A percentile compares a stretch with the other conserved stretches of the same genome.
These are phyloP conservation scores for Anoura caudifer DNA, from an alignment of 2,113 vertebrate genomes.

Conservation along the genomic window DNA sequence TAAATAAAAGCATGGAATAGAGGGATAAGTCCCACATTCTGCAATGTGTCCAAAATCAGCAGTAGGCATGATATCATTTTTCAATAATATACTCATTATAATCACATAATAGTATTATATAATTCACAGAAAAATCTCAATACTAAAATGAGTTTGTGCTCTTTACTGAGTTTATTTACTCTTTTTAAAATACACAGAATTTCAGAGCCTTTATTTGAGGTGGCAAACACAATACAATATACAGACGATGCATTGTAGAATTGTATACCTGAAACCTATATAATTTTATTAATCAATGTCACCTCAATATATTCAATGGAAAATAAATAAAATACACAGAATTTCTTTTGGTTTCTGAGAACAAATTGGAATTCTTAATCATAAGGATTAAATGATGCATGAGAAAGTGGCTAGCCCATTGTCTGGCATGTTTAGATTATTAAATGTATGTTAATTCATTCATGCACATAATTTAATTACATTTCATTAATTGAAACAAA, in stretches of 20 bases:
- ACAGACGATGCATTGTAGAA: too few relatives aligned
- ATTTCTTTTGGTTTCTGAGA: neutral
- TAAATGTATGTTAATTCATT: conserved; percentile 6
- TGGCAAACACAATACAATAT: too few relatives aligned
- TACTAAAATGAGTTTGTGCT: neutral
- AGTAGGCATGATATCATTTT: neutral
- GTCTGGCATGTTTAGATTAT: neutral
- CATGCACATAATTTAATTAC: conserved; percentile 37
- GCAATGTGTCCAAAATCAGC: neutral
- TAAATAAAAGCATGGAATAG: neutral
- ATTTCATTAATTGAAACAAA: conserved; percentile 48
- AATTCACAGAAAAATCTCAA: neutral
- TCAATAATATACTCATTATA: neutral
- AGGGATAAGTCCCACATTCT: neutral
- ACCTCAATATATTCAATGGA: too few relatives aligned
- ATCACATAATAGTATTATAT: neutral
- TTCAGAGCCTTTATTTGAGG: neutral
- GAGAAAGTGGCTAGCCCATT: neutral
- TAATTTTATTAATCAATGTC: too few relatives aligned
- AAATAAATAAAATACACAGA: neutral
- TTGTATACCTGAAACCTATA: too few relatives aligned
- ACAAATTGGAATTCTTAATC: neutral
- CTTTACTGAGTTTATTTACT: neutral
- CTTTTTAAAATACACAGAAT: neutral
- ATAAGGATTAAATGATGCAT: neutral